Evolutionary conservation across 2,113 vertebrate genomes (phyloP).

Genomic region (Origma solitaria): DNA sequence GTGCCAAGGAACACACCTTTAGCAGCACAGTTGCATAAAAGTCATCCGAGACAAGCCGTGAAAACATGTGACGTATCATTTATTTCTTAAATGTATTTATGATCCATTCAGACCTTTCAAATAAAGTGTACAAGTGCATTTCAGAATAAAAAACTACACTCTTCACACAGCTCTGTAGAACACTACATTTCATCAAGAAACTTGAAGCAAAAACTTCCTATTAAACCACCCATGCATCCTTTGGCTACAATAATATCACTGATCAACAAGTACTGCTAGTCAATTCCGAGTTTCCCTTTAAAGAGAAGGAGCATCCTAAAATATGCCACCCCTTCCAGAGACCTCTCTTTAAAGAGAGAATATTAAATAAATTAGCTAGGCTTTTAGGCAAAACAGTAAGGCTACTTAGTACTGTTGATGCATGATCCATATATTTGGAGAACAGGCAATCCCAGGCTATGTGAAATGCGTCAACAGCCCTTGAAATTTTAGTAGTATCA

Average conservation of each 20-base stretch:
- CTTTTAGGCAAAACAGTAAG: slow-evolving; percentile 62
- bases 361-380: slow-evolving; percentile 49
- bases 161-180: slow-evolving; percentile 59
- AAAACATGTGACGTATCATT: slow-evolving; percentile 48
- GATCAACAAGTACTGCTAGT: slow-evolving; percentile 56
- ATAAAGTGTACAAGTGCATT: slow-evolving; percentile 63
- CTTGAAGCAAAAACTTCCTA: slow-evolving; percentile 57
- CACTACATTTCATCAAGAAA: slow-evolving; percentile 60
- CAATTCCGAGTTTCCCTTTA: slow-evolving; percentile 31
- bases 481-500: slow-evolving; percentile 49
- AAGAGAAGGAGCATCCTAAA: slow-evolving; percentile 46
- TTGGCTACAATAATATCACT: slow-evolving; percentile 59
- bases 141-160: slow-evolving; percentile 68
- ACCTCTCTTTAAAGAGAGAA: slow-evolving; percentile 58
- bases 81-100: slow-evolving; percentile 55
- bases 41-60: neutral
- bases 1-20: neutral
- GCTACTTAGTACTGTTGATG: slow-evolving; percentile 62
- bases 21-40: neutral
- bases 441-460: slow-evolving; percentile 52
- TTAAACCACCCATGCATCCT: slow-evolving; percentile 53
- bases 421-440: slow-evolving; percentile 56
- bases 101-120: slow-evolving; percentile 61
- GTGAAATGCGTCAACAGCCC: slow-evolving; percentile 55
- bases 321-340: neutral